Evolutionary conservation across 2,113 vertebrate species (phyloP).

Genomic region (Nansenia antarctica): DNA sequence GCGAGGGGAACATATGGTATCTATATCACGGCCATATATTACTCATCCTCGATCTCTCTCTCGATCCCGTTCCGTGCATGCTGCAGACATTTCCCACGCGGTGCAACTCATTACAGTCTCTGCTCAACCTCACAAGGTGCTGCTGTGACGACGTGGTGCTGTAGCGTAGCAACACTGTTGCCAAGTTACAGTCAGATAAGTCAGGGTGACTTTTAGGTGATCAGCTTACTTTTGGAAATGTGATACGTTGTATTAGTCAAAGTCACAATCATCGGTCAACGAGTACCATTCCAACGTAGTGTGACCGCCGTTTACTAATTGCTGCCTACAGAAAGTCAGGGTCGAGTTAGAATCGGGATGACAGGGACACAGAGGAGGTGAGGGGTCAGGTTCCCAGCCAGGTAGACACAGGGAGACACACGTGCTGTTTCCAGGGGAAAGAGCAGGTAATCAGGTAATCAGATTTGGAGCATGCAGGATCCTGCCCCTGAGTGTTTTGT

Average conservation of each 20-base stretch:
- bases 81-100: conserved; percentile 50
- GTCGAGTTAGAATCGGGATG: background rate
- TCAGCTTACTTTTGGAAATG: background rate
- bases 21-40: conserved; percentile 55
- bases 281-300: conserved; percentile 15
- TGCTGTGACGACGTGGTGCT: conserved; percentile 39
- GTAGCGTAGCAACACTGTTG: conserved; percentile 30
- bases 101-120: conserved; percentile 46
- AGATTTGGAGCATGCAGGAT: conserved; percentile 31
- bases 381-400: background rate
- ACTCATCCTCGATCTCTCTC: conserved; percentile 50
- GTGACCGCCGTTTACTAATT: conserved; percentile 15
- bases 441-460: conserved; percentile 11
- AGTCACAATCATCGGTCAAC: conserved; percentile 19
- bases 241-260: background rate
- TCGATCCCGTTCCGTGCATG: conserved; percentile 35
- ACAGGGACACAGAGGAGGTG: background rate
- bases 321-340: background rate
- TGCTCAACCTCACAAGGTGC: conserved; percentile 32
- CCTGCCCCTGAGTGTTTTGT: conserved; percentile 27
- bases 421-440: conserved; percentile 3
- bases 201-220: background rate
- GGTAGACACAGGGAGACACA: conserved; percentile 5
- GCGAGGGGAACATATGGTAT: conserved; percentile 59
- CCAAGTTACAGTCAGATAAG: conserved; percentile 8